Base-by-base conservation (phyloP, 2,888 invertebrate genomes). In the Leptothorax acervorum region DNA sequence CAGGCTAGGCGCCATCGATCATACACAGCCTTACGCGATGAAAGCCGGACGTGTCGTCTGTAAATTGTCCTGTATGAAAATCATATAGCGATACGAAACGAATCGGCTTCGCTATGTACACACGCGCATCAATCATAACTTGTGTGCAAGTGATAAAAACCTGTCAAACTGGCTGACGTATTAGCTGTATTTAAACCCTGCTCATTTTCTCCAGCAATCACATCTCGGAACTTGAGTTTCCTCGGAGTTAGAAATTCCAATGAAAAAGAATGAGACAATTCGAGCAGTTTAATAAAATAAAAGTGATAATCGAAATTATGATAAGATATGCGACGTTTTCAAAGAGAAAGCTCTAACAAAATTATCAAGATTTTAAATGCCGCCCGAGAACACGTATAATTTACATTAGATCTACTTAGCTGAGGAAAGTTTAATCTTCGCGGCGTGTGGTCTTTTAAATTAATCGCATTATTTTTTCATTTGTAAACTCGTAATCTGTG, bases 1-100 rank as follows among this genome's bases (percentile, higher is more conserved):
- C 53, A 83, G 83, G 82, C 82, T 86, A 79, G 83, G 85, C 78
- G 82, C 71, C 88, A 90, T 91, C 87, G 89, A 91, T 89, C 90
- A 89, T 83, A 53, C 23, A 53, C 57, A 55, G 63, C 57, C 87
- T 76, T 70, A 70, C 51, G 81, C 71, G 82, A 62, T 75, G 78
- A 83, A 79, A 79, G 65, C 79, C 57, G 42, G 18, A 79, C 42
- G 57, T 82, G 23, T 31, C 42, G 53, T 63, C 81, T 55, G 76
- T 23, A 57, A 82, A 79, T 53, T 82, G 63, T 78, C 82, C 48
- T 63, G 15, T 55, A 66, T 45, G 65, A 78, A 66, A 66, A 51
- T 63, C 81, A 78, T 63, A 63, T 63, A 63, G 79, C 79, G 12
- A 79, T 79, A 76, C 82, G 28, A 79, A 79, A 78, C 63, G 65